phyloP scores from a whole-genome alignment of 2,113 vertebrate genomes.

The Plotosus lineatus region DNA sequence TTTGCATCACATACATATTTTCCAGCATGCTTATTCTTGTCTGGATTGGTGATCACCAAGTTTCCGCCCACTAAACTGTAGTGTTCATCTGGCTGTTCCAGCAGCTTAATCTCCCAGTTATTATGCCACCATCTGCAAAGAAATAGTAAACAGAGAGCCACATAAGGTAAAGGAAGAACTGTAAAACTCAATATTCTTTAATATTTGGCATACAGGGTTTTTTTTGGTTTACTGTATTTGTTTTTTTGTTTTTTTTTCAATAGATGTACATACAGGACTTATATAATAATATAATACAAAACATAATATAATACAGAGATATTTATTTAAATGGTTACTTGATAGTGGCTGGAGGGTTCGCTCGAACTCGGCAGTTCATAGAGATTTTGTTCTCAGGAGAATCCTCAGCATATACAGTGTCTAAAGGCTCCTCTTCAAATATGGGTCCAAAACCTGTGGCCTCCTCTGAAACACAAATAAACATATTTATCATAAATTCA shows the following conservation, averaged over 20 bases:
- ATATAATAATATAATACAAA: too few species aligned
- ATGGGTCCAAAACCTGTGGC: slow-evolving; percentile 93
- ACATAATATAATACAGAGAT: too few species aligned
- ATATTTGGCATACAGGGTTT: background rate
- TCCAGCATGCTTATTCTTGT: slow-evolving; percentile 86
- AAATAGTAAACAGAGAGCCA: background rate
- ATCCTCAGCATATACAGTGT: slow-evolving; percentile 93
- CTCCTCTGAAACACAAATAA: slow-evolving; percentile 76
- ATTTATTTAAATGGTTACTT: slow-evolving; percentile 71
- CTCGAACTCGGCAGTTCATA: slow-evolving; percentile 92
- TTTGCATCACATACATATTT: slow-evolving; percentile 88
- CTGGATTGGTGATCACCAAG: slow-evolving; percentile 91
- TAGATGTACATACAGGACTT: too few species aligned
- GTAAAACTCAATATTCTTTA: background rate
- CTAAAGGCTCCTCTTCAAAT: slow-evolving; percentile 96
- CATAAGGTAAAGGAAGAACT: background rate
- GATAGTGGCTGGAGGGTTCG: slow-evolving; percentile 86
- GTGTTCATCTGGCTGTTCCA: slow-evolving; percentile 82
- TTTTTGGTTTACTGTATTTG: too few species aligned
- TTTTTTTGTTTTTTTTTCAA: background rate
- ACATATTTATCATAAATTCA: slow-evolving; percentile 2
- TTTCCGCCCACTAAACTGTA: slow-evolving; percentile 95
- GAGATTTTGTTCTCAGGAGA: slow-evolving; percentile 91
- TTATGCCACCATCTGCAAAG: slow-evolving; percentile 87
- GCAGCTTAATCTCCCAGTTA: slow-evolving; percentile 91